These are phyloP conservation scores for Stramonita haemastoma DNA, from an alignment of 2,888 invertebrate genomes.

Conservation along the genomic window DNA sequence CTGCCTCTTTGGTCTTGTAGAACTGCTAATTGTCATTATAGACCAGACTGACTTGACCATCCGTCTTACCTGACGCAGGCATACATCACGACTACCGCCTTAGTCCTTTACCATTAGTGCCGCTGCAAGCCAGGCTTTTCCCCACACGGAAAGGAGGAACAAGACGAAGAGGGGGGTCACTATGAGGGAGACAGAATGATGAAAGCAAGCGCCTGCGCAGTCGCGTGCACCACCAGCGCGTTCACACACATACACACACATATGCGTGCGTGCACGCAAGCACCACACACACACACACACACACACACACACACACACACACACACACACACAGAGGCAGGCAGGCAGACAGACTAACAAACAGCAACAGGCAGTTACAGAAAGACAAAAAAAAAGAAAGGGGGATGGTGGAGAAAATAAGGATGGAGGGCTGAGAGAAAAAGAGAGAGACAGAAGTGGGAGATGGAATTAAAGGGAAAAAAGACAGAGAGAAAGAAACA, in stretches of 20 bases:
- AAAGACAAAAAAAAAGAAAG: too few species aligned
- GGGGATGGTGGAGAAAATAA: too few species aligned
- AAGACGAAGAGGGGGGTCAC: background rate
- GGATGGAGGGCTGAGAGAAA: too few species aligned
- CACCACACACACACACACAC: background rate
- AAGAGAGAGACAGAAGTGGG: too few species aligned
- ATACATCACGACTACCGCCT: background rate
- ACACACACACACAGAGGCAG: background rate
- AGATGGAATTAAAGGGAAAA: too few species aligned
- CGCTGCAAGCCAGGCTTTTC: background rate
- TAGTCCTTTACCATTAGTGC: too few species aligned
- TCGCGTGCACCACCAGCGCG: background rate
- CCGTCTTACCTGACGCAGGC: conserved; percentile 7
- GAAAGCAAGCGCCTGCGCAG: background rate
- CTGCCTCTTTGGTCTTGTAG: background rate
- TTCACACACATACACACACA: background rate
- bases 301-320: background rate
- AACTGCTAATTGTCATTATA: conserved; percentile 21
- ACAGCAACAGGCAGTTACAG: too few species aligned
- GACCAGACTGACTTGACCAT: conserved; percentile 4
- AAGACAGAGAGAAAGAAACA: too few species aligned
- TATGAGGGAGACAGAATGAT: background rate
- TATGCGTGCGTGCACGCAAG: background rate
- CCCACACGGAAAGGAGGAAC: background rate
- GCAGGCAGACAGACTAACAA: too few species aligned